These are phyloP conservation scores for Drosophila insularis DNA, from an alignment of 1,140 invertebrate genomes.

Conservation along the genomic window DNA sequence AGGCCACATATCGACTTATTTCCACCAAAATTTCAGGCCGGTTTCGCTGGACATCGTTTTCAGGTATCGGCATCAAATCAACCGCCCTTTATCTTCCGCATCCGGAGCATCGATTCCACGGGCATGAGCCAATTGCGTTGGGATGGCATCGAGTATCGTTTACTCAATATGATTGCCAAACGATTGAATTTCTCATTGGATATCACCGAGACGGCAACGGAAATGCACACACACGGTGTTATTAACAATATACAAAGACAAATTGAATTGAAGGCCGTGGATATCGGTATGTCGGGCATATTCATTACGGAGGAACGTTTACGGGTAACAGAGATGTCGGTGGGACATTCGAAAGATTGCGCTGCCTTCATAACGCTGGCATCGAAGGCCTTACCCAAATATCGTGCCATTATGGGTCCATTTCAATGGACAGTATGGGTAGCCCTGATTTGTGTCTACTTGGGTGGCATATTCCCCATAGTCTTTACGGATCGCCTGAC, in stretches of 20 bases:
- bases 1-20: slow-evolving; percentile 86
- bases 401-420: slow-evolving; percentile 91
- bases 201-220: slow-evolving; percentile 84
- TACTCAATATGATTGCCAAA: slow-evolving; percentile 85
- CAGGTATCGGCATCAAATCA: slow-evolving; percentile 86
- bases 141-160: slow-evolving; percentile 87
- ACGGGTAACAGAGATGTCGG: slow-evolving; percentile 84
- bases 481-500: slow-evolving; percentile 87
- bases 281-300: slow-evolving; percentile 87
- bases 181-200: slow-evolving; percentile 88
- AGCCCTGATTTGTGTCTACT: slow-evolving; percentile 86
- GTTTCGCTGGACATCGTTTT: slow-evolving; percentile 89
- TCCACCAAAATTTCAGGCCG: slow-evolving; percentile 86
- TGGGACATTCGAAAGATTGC: slow-evolving; percentile 87
- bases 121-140: slow-evolving; percentile 59
- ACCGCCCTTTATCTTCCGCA: slow-evolving; percentile 88
- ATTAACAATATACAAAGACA: slow-evolving; percentile 83
- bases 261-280: slow-evolving; percentile 72
- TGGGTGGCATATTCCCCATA: slow-evolving; percentile 88
- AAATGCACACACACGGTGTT: slow-evolving; percentile 68
- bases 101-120: slow-evolving; percentile 79
- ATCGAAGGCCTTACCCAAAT: slow-evolving; percentile 89
- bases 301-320: slow-evolving; percentile 85
- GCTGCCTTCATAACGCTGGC: slow-evolving; percentile 88
- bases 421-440: slow-evolving; percentile 91